A percentile compares a stretch with the other conserved stretches of the same genome.
Evolutionary conservation across 1,140 invertebrate species (phyloP).

Genomic region (Melipona quadrifasciata): DNA sequence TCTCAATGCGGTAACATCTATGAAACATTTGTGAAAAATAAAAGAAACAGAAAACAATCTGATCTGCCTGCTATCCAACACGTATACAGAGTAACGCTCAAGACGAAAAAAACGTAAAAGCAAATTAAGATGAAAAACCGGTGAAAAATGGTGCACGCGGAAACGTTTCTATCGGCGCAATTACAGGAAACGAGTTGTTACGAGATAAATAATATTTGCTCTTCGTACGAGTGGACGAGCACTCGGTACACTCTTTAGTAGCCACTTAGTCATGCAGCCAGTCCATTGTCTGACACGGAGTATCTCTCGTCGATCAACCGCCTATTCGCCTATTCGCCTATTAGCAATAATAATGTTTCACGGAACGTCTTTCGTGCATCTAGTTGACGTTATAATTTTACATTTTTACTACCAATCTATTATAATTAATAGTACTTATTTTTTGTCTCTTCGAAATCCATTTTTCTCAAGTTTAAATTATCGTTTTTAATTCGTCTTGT

Average conservation of each 20-base stretch:
- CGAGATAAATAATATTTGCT: slow-evolving; percentile 58
- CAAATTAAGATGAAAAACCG: slow-evolving; percentile 11
- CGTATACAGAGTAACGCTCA: background rate
- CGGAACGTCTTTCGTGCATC: background rate
- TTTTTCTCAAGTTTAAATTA: too few species aligned
- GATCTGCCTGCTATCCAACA: background rate
- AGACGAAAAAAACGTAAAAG: background rate
- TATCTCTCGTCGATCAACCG: slow-evolving; percentile 52
- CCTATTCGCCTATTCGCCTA: slow-evolving; percentile 12
- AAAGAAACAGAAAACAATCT: background rate
- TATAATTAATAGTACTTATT: too few species aligned
- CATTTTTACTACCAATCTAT: background rate
- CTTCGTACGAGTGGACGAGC: slow-evolving; percentile 40
- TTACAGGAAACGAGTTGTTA: slow-evolving; percentile 33
- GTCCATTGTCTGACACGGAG: slow-evolving; percentile 50
- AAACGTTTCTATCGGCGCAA: slow-evolving; percentile 32
- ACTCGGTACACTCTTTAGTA: slow-evolving; percentile 17
- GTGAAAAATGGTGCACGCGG: slow-evolving; percentile 13
- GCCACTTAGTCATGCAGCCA: slow-evolving; percentile 55
- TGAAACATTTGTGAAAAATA: too few species aligned
- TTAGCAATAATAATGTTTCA: slow-evolving; percentile 32
- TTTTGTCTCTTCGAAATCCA: too few species aligned
- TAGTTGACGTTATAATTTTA: background rate
- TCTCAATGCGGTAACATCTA: too few species aligned
- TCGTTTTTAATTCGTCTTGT: too few species aligned